These are phyloP conservation scores for Argyrosomus regius DNA, from an alignment of 2,797 vertebrate genomes.

Conservation along the genomic window DNA sequence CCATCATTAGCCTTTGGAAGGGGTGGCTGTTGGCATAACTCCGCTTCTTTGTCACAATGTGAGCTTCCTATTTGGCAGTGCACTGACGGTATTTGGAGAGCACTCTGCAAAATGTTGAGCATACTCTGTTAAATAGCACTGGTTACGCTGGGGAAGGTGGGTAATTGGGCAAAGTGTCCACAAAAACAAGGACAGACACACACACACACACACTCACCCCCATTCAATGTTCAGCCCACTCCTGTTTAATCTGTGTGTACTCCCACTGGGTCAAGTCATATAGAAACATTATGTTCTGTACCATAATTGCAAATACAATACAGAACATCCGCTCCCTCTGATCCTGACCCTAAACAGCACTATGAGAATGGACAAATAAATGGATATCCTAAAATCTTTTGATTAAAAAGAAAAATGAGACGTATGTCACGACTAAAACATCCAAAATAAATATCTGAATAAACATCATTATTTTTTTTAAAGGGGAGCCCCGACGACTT, in stretches of 20 bases:
- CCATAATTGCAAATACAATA: slow-evolving; percentile 6
- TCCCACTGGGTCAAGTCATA: slow-evolving; percentile 30
- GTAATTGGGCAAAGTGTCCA: slow-evolving; percentile 40
- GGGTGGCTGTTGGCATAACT: slow-evolving; percentile 73
- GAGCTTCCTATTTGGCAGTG: slow-evolving; percentile 75
- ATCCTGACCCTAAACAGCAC: background rate
- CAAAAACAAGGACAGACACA: slow-evolving; percentile 15
- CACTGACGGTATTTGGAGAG: slow-evolving; percentile 64
- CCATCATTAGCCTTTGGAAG: slow-evolving; percentile 89
- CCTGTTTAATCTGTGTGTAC: slow-evolving; percentile 24
- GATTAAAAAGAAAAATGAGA: background rate
- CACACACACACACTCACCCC: slow-evolving; percentile 7
- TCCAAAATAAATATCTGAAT: background rate
- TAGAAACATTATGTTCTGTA: slow-evolving; percentile 37
- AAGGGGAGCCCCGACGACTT: background rate
- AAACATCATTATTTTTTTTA: background rate
- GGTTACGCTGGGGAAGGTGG: slow-evolving; percentile 38
- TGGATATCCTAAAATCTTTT: background rate
- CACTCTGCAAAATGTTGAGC: slow-evolving; percentile 47
- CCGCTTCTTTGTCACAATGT: slow-evolving; percentile 71
- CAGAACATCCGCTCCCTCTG: background rate
- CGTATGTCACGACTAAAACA: background rate
- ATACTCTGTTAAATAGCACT: slow-evolving; percentile 26
- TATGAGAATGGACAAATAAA: background rate
- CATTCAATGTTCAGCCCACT: slow-evolving; percentile 27